Evolutionary conservation across 2,113 vertebrate species (phyloP).

Genomic region (Nothoprocta perdicaria): DNA sequence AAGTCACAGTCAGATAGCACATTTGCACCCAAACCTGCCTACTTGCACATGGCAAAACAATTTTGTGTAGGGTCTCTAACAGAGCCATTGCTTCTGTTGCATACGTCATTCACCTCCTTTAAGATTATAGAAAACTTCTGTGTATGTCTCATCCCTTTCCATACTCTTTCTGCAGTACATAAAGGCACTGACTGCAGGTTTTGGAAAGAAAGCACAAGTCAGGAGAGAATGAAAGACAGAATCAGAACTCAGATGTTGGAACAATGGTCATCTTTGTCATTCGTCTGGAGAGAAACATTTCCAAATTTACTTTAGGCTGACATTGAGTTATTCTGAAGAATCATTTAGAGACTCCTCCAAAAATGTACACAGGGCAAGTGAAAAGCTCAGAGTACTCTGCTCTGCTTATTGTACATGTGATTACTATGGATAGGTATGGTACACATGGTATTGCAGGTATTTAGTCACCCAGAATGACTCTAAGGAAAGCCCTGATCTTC

Average conservation of each 20-base stretch:
- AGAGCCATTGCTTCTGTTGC: not conserved
- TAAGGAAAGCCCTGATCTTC: fast-evolving
- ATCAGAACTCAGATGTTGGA: not conserved
- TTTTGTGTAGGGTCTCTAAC: not conserved
- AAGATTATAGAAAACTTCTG: not conserved
- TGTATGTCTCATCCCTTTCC: not conserved
- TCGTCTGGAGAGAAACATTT: not conserved
- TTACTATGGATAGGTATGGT: not conserved
- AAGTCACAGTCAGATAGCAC: not conserved
- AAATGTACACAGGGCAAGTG: fast-evolving
- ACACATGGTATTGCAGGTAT: not conserved
- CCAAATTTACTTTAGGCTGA: not conserved
- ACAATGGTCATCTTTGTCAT: not conserved
- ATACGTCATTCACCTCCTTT: not conserved
- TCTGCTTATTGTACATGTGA: not conserved
- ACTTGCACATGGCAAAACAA: not conserved
- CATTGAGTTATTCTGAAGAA: not conserved
- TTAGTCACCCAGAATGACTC: not conserved
- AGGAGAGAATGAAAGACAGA: not conserved
- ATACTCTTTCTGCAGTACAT: not conserved
- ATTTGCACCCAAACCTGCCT: not conserved
- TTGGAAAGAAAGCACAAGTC: not conserved
- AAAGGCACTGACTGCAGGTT: not conserved
- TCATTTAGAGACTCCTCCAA: not conserved
- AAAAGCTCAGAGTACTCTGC: not conserved